Evolutionary conservation across 1,140 invertebrate genomes (phyloP), one percentile per base, ranked within the genome.

Genomic region (Nasonia longicornis): DNA sequence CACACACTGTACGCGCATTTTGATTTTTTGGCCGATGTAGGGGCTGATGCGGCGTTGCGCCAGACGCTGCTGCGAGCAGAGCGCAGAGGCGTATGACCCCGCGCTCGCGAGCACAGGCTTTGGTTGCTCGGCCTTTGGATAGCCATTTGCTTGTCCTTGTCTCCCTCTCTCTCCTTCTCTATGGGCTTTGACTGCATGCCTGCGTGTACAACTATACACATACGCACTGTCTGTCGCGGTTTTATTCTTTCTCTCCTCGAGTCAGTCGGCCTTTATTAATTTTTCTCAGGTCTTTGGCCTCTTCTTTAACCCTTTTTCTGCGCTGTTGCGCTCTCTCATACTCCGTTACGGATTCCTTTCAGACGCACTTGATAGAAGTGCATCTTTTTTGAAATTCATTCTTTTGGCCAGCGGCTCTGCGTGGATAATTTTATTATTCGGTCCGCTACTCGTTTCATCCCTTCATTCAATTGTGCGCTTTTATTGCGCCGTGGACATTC

Each of bases 261-360:
- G 52, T 58, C 52, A 58, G 52, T 58, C 52, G 52, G 52, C 52
- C 52, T 58, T 58, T 58, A 58, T 58, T 58, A 58, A 58, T n/a
- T 58, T 58, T 58, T n/a, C 52, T 58, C 52, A 58, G 52, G 52
- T 58, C 52, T 58, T 58, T n/a, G 20, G 20, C 52, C 52, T 58
- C 52, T 58, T 58, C 52, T 58, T 58, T n/a, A 58, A 58, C 14
- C 52, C 52, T 16, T 58, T 58, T n/a, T 58, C 16, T n/a, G 16
- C 52, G 52, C 52, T 20, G 52, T n/a, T 58, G 52, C 16, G 52
- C 52, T 3, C 20, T 20, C 52, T 58, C 52, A 6, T 6, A 6
- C 31, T 58, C 16, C 52, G 16, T 58, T n/a, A 58, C 52, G 20
- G 52, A 58, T 4, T 58, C 20, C 16, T 58, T 58, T 58, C 20